Evolutionary conservation across 2,797 vertebrate genomes (phyloP).

Genomic region (Sciurus carolinensis): DNA sequence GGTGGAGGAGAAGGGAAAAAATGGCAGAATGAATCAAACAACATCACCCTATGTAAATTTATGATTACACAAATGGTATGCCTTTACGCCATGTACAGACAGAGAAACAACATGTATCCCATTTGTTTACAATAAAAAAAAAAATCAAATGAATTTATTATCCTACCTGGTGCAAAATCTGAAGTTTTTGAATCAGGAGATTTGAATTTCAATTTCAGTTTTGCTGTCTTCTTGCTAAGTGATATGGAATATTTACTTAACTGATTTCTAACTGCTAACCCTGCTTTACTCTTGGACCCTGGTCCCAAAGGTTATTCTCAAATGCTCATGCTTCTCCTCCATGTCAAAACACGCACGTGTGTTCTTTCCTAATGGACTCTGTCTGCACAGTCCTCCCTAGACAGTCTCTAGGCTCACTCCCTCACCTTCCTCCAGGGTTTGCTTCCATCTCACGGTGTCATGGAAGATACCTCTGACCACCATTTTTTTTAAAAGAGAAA

Average conservation of each 20-base stretch:
- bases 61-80: too few relatives aligned
- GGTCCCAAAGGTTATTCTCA: background rate
- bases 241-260: background rate
- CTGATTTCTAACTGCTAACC: background rate
- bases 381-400: background rate
- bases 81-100: too few relatives aligned
- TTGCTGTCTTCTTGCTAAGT: background rate
- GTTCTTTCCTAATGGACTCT: background rate
- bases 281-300: background rate
- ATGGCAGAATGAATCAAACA: too few relatives aligned
- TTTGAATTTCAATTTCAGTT: background rate
- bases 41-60: too few relatives aligned
- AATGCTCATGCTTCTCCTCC: background rate
- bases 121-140: too few relatives aligned
- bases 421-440: background rate
- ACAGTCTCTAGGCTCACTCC: background rate
- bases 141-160: background rate
- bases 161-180: background rate
- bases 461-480: background rate
- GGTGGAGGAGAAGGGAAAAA: too few relatives aligned
- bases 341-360: background rate
- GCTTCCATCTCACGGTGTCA: background rate
- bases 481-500: background rate
- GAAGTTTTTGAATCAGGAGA: background rate
- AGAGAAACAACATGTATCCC: too few relatives aligned